phyloP scores from a whole-genome alignment of 2,113 vertebrate species.

The Limnothrissa miodon region DNA sequence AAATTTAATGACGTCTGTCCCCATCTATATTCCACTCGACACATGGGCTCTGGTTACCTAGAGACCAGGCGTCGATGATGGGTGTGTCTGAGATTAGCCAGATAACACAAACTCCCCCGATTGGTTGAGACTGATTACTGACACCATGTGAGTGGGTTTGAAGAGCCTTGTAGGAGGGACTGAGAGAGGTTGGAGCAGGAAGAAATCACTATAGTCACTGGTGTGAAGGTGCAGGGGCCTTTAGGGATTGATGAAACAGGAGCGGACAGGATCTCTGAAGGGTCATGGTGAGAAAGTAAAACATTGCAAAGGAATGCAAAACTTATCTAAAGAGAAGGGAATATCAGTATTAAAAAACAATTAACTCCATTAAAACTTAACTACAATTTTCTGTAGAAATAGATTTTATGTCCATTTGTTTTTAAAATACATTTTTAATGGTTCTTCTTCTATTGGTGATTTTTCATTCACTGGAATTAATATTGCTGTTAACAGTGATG shows the following conservation, averaged over 20 bases:
- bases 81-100: conserved; percentile 27
- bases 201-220: neutral
- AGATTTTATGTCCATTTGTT: neutral
- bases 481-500: neutral
- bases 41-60: conserved; percentile 51
- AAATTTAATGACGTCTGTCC: conserved; percentile 62
- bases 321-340: no score
- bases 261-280: neutral
- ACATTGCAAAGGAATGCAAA: no score
- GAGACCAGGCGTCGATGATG: conserved; percentile 47
- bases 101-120: conserved; percentile 29
- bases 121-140: conserved; percentile 29
- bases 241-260: neutral
- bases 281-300: no score
- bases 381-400: no score
- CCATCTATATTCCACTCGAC: conserved; percentile 48
- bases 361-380: no score
- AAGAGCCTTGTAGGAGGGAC: neutral
- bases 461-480: neutral
- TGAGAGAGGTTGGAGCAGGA: neutral
- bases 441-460: no score
- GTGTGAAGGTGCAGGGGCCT: neutral
- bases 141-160: conserved; percentile 1
- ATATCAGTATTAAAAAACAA: no score
- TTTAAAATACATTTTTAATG: no score